These are phyloP conservation scores for Lemur catta DNA, from an alignment of 2,797 vertebrate genomes.

Conservation along the genomic window DNA sequence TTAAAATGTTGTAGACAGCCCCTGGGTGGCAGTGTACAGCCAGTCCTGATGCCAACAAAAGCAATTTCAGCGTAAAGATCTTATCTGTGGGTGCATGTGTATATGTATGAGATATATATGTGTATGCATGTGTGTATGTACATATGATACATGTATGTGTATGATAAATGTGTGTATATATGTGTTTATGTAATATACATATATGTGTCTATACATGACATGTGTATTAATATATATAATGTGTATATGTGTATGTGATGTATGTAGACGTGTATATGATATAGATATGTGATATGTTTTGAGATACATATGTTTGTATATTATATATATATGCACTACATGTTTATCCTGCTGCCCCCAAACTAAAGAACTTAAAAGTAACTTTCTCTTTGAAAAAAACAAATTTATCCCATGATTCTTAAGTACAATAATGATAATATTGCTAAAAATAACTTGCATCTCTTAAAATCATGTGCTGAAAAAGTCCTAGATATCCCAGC, in stretches of 20 bases:
- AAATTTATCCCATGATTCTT: slow-evolving; percentile 67
- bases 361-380: slow-evolving; percentile 40
- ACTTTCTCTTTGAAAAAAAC: slow-evolving; percentile 65
- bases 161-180: background rate
- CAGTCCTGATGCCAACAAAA: slow-evolving; percentile 75
- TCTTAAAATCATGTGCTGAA: background rate
- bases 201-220: background rate
- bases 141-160: background rate
- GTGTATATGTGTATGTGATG: background rate
- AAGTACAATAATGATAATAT: slow-evolving; percentile 41
- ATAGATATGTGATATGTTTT: background rate
- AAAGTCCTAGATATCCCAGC: background rate
- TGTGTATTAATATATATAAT: background rate
- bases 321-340: background rate
- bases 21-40: slow-evolving; percentile 86
- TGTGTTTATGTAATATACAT: background rate
- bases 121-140: background rate
- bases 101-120: background rate
- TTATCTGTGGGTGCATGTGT: background rate
- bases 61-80: slow-evolving; percentile 68
- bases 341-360: background rate
- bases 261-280: background rate
- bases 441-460: slow-evolving; percentile 12
- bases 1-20: slow-evolving; percentile 80
- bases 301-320: background rate